Percentiles rank a stretch among this genome's conserved stretches.
Conservation (phyloP, 2,797 vertebrate genomes). For the Hoplostethus mediterraneus region DNA sequence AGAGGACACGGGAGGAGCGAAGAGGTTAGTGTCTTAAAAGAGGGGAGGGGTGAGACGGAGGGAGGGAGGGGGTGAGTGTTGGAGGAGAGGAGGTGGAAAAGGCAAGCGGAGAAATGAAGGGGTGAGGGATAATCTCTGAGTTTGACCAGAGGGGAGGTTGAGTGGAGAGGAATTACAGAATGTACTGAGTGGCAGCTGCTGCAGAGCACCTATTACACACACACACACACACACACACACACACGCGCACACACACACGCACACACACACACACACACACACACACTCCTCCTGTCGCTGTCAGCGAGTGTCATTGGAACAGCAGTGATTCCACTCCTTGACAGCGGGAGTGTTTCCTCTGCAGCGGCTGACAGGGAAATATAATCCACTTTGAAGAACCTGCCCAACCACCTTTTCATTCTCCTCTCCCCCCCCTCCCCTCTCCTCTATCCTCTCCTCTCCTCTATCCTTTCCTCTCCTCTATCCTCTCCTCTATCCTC, state of each 20-base stretch:
- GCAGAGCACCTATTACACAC: slow-evolving; percentile 32
- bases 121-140: slow-evolving; percentile 69
- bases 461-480: background rate
- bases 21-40: background rate
- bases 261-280: slow-evolving; percentile 18
- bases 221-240: slow-evolving; percentile 17
- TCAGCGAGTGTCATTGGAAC: slow-evolving; percentile 53
- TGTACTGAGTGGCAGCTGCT: slow-evolving; percentile 70
- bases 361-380: slow-evolving; percentile 39
- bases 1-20: background rate
- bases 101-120: slow-evolving; percentile 43
- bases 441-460: background rate
- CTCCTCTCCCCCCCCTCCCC: background rate
- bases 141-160: slow-evolving; percentile 64
- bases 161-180: slow-evolving; percentile 68
- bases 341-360: slow-evolving; percentile 49
- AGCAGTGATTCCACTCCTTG: slow-evolving; percentile 45
- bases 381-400: slow-evolving; percentile 58
- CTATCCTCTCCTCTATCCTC: too few relatives aligned
- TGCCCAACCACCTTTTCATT: slow-evolving; percentile 29
- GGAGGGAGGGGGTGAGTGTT: slow-evolving; percentile 6
- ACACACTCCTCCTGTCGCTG: slow-evolving; percentile 29
- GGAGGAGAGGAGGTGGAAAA: slow-evolving; percentile 30
- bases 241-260: slow-evolving; percentile 10
- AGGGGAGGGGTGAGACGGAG: background rate